Conservation (phyloP, 2,888 invertebrate genomes). For the Ichneumoninae sp. region DNA sequence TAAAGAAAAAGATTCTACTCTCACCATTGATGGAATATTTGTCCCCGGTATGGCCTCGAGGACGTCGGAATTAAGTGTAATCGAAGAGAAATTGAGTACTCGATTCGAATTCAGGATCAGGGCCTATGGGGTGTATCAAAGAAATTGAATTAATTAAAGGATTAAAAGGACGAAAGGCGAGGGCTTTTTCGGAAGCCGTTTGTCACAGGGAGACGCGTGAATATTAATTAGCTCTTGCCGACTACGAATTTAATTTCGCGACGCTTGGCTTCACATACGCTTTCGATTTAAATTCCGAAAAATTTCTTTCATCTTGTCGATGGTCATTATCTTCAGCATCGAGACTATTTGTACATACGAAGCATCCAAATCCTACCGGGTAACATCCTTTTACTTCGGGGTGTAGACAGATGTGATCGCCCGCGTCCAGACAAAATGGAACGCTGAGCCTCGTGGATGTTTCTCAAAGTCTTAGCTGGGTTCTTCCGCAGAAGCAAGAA, state of each 20-base stretch:
- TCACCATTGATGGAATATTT: conserved; percentile 48
- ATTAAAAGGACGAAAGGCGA: conserved; percentile 64
- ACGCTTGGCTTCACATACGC: not conserved
- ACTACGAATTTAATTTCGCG: conserved; percentile 29
- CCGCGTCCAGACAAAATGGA: not conserved
- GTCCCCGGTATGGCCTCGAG: conserved; percentile 45
- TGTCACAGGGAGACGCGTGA: conserved; percentile 74
- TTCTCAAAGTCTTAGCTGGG: not conserved
- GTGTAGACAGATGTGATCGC: not conserved
- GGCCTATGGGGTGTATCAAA: conserved; percentile 66
- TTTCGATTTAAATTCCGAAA: not conserved
- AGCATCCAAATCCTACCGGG: not conserved
- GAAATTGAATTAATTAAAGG: conserved; percentile 77
- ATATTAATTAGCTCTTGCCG: conserved; percentile 76
- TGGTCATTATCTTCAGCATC: not conserved
- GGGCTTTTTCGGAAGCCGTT: conserved; percentile 67
- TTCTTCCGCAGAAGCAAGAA: conserved; percentile 23
- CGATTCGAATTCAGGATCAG: conserved; percentile 55
- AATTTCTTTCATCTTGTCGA: not conserved
- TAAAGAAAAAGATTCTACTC: conserved; percentile 17
- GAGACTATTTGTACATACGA: not conserved
- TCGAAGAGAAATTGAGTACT: conserved; percentile 66
- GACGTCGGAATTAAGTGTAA: conserved; percentile 58
- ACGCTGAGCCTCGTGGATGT: not conserved
- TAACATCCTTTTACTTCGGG: not conserved